Conservation (phyloP, 2,797 vertebrate genomes). For the Pangasius mekongensis region DNA sequence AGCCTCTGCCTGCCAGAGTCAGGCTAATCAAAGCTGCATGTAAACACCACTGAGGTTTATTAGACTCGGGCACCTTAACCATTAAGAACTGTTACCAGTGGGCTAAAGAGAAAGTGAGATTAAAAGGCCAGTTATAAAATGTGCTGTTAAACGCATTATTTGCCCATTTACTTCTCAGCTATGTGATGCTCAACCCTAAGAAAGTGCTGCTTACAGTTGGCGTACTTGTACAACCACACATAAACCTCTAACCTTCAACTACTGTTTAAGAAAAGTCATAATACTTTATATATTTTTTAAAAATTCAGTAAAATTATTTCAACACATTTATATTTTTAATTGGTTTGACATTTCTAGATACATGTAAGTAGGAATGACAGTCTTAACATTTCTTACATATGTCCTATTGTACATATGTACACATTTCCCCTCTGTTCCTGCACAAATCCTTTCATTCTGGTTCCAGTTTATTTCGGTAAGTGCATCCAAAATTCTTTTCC, state of each 20-base stretch:
- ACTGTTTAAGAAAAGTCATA: not conserved
- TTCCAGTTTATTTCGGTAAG: too few relatives aligned
- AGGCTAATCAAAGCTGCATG: not conserved
- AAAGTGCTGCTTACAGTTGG: not conserved
- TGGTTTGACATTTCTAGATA: too few relatives aligned
- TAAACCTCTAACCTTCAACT: not conserved
- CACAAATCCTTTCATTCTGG: too few relatives aligned
- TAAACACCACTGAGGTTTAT: not conserved
- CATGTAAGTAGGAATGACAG: too few relatives aligned
- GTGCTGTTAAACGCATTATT: not conserved
- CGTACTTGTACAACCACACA: not conserved
- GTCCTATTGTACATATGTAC: too few relatives aligned
- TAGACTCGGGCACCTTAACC: not conserved
- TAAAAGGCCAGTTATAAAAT: not conserved
- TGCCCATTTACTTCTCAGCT: not conserved
- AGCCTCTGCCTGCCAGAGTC: not conserved
- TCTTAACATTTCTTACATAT: too few relatives aligned
- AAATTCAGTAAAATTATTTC: not conserved
- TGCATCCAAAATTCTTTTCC: too few relatives aligned
- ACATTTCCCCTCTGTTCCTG: too few relatives aligned
- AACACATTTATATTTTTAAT: not conserved
- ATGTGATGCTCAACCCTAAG: not conserved
- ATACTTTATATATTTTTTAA: not conserved
- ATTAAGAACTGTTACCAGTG: not conserved
- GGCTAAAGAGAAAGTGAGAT: not conserved